Conservation (phyloP, 2,888 invertebrate species). For the Ferrisia virgata region DNA sequence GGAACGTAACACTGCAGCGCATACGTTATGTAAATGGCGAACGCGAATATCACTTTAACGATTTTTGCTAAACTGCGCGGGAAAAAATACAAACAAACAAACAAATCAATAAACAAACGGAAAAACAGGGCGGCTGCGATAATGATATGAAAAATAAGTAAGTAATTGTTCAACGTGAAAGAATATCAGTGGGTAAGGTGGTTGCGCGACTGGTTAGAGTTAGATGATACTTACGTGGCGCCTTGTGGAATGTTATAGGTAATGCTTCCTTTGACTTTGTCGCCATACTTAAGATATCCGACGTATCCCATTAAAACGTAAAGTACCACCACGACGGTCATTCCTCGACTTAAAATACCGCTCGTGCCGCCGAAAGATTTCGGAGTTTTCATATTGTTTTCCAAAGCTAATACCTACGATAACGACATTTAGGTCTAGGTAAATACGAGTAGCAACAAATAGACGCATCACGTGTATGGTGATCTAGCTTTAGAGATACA, state of each 20-base stretch:
- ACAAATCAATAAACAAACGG: no score
- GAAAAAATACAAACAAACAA: no score
- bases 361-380: conserved; percentile 70
- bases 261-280: conserved; percentile 67
- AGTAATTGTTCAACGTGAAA: no score
- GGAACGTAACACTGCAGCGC: conserved; percentile 88
- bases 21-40: conserved; percentile 76
- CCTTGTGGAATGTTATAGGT: conserved; percentile 73
- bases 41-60: conserved; percentile 62
- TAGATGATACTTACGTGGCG: conserved; percentile 56
- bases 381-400: conserved; percentile 85
- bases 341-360: conserved; percentile 80
- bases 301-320: conserved; percentile 78
- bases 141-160: no score
- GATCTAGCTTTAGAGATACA: no score
- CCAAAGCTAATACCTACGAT: conserved; percentile 77
- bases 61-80: conserved; percentile 62
- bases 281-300: conserved; percentile 79
- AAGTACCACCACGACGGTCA: conserved; percentile 70
- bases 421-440: neutral
- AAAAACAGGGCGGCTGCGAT: no score
- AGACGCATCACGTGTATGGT: no score
- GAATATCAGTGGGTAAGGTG: neutral
- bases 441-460: no score
- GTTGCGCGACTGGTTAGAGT: neutral